Percentiles rank a stretch among this genome's conserved stretches.
Evolutionary conservation across 2,797 vertebrate species (phyloP).

Genomic region (Bradypus variegatus): DNA sequence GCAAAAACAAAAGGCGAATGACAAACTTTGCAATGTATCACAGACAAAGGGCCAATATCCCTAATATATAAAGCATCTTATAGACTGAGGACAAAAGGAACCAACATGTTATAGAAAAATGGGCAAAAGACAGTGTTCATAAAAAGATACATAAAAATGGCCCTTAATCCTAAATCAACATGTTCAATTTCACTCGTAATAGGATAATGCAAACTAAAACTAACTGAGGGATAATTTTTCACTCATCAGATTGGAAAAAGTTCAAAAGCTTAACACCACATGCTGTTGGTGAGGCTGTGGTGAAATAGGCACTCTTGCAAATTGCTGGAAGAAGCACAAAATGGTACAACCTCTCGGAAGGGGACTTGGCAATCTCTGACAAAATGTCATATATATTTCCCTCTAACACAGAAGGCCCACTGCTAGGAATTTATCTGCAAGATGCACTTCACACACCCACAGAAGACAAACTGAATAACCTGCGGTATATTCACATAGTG

Average conservation of each 20-base stretch:
- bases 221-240: neutral
- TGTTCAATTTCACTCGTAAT: neutral
- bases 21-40: neutral
- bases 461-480: too few species aligned
- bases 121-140: neutral
- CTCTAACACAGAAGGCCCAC: neutral
- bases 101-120: neutral
- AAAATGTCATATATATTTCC: neutral
- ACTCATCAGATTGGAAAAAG: neutral
- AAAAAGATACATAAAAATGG: too few species aligned
- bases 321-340: neutral
- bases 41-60: neutral
- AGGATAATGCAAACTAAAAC: neutral
- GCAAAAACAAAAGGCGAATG: neutral
- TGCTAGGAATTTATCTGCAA: too few species aligned
- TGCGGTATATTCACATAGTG: too few species aligned
- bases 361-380: neutral
- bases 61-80: neutral
- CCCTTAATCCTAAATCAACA: too few species aligned
- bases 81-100: neutral
- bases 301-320: neutral
- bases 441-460: too few species aligned
- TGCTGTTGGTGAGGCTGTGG: neutral
- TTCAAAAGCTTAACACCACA: neutral
- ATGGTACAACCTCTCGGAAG: neutral